phyloP scores from a whole-genome alignment of 2,888 invertebrate genomes.

The Panopea generosa region DNA sequence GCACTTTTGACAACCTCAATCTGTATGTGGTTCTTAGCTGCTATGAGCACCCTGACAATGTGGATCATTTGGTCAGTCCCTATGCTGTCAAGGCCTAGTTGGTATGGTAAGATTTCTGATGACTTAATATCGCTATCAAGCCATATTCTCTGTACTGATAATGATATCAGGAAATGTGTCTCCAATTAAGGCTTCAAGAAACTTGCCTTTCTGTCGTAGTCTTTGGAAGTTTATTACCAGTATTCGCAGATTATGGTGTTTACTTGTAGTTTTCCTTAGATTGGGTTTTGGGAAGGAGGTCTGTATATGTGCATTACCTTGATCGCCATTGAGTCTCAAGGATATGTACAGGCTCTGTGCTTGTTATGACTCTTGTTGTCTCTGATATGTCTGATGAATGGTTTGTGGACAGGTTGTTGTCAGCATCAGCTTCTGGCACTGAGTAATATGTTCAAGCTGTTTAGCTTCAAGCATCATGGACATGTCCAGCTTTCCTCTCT shows the following conservation, averaged over 20 bases:
- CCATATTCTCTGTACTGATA: constrained; percentile 21
- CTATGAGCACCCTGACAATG: constrained; percentile 22
- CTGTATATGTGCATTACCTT: too few species aligned
- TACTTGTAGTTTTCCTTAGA: too few species aligned
- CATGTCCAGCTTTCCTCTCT: constrained; percentile 22
- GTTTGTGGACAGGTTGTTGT: too few species aligned
- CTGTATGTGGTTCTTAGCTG: background rate
- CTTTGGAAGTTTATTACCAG: constrained; percentile 36
- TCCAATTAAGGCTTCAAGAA: constrained; percentile 17
- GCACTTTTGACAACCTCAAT: background rate
- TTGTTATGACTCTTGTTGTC: too few species aligned
- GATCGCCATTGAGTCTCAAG: too few species aligned
- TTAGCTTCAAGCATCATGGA: constrained; percentile 11
- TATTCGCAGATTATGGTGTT: constrained; percentile 12
- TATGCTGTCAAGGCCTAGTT: background rate
- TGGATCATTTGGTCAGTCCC: constrained; percentile 4
- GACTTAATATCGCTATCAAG: background rate
- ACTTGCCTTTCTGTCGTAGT: constrained; percentile 24
- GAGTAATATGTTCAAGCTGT: constrained; percentile 17
- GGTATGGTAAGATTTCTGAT: background rate
- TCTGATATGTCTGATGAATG: too few species aligned
- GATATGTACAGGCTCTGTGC: too few species aligned
- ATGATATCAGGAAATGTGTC: constrained; percentile 1
- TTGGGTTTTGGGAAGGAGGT: too few species aligned
- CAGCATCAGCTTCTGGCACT: background rate